These are phyloP conservation scores for Sthenelais limicola DNA, from an alignment of 2,888 invertebrate species.

Conservation along the genomic window DNA sequence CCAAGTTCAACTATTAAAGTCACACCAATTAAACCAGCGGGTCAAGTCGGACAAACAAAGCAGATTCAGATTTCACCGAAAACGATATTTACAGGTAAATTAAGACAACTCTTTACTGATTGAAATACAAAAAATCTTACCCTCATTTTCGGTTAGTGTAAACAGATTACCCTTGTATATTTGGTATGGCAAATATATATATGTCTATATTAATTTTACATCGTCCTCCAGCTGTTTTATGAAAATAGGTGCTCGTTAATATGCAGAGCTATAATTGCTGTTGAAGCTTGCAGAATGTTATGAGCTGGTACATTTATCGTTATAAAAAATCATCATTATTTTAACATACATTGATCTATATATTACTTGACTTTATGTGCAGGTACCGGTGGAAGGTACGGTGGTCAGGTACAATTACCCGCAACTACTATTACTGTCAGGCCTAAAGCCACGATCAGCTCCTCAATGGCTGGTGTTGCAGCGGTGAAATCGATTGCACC, in stretches of 20 bases:
- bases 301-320: too few species aligned
- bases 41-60: slow-evolving; percentile 55
- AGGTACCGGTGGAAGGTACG: slow-evolving; percentile 40
- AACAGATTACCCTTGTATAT: too few species aligned
- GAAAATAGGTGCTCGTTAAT: too few species aligned
- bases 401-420: slow-evolving; percentile 60
- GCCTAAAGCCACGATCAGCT: slow-evolving; percentile 55
- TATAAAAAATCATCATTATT: too few species aligned
- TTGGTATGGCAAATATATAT: too few species aligned
- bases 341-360: not conserved
- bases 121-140: not conserved
- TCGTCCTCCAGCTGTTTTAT: too few species aligned
- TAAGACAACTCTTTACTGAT: not conserved
- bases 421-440: slow-evolving; percentile 58
- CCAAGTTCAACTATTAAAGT: slow-evolving; percentile 36
- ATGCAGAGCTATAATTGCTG: too few species aligned
- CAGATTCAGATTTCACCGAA: slow-evolving; percentile 63
- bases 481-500: slow-evolving; percentile 39
- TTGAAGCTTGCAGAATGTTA: too few species aligned
- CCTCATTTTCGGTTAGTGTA: not conserved
- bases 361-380: not conserved
- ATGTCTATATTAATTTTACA: too few species aligned
- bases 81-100: slow-evolving; percentile 55
- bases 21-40: slow-evolving; percentile 43
- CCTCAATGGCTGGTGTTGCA: slow-evolving; percentile 43